phyloP scores from a whole-genome alignment of 2,113 vertebrate species.

The Amphiprion ocellaris region DNA sequence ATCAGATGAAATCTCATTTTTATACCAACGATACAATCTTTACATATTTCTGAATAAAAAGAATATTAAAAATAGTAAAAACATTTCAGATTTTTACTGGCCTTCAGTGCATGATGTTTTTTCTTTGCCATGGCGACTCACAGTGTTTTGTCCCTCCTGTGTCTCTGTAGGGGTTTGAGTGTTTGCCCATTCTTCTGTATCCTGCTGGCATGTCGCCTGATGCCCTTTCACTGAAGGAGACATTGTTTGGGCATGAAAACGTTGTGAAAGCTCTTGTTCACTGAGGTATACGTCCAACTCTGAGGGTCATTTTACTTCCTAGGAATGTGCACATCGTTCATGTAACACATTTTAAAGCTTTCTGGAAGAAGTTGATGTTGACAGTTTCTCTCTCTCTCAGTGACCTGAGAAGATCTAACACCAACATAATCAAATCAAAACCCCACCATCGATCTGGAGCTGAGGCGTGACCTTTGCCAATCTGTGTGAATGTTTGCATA shows the following conservation, averaged over 20 bases:
- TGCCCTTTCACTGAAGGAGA: slow-evolving; percentile 35
- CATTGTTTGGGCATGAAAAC: slow-evolving; percentile 47
- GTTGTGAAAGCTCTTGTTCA: slow-evolving; percentile 17
- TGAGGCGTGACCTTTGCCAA: slow-evolving; percentile 39
- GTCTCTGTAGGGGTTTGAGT: slow-evolving; percentile 7
- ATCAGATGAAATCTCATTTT: neutral
- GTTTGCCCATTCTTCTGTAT: slow-evolving; percentile 33
- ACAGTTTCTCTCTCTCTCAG: neutral
- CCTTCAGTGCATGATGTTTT: neutral
- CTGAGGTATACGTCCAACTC: slow-evolving; percentile 19
- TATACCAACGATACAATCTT: neutral
- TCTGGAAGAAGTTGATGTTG: neutral
- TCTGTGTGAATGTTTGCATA: slow-evolving; percentile 27
- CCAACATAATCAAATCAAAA: slow-evolving; percentile 21
- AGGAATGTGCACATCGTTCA: neutral
- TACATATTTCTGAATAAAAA: neutral
- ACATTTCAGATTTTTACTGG: no score
- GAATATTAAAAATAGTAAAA: no score
- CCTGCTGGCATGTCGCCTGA: neutral
- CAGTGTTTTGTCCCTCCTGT: slow-evolving; percentile 2
- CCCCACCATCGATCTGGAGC: slow-evolving; percentile 28
- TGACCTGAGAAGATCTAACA: slow-evolving; percentile 14
- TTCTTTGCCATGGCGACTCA: neutral
- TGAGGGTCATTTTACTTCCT: slow-evolving; percentile 2
- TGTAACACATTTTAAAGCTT: slow-evolving; percentile 1